Evolutionary conservation across 1,140 invertebrate species (phyloP).

Genomic region (Eubasilissa regina): DNA sequence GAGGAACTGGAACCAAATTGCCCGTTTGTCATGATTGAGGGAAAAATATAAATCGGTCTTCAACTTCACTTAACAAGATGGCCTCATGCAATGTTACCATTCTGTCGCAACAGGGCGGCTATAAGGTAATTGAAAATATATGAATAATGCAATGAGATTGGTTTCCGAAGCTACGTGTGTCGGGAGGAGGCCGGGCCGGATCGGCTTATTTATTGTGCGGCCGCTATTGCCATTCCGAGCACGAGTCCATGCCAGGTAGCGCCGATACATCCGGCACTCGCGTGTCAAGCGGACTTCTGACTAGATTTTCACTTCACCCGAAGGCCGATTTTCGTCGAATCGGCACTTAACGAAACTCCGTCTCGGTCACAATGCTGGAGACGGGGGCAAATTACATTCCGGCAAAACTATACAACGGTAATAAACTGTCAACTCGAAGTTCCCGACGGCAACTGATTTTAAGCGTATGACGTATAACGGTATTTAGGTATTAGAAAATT

Average conservation of each 20-base stretch:
- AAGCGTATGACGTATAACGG: not conserved
- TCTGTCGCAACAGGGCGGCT: constrained; percentile 28
- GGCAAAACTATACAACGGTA: not conserved
- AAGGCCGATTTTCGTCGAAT: constrained; percentile 22
- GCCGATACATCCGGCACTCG: constrained; percentile 18
- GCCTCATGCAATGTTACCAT: constrained; percentile 41
- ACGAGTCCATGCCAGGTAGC: constrained; percentile 28
- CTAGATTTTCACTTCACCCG: constrained; percentile 38
- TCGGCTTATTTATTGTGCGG: constrained; percentile 49
- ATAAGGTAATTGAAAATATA: constrained; percentile 45
- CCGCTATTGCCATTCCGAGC: constrained; percentile 41
- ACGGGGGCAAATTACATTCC: not conserved
- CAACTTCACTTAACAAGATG: constrained; percentile 25
- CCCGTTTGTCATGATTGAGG: not conserved
- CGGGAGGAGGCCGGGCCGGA: not conserved
- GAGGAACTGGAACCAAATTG: not conserved
- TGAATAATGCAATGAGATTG: constrained; percentile 51
- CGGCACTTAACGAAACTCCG: not conserved
- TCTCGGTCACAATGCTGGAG: no score
- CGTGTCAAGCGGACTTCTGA: constrained; percentile 27
- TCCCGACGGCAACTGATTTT: constrained; percentile 33
- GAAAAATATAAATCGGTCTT: constrained; percentile 29
- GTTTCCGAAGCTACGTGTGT: constrained; percentile 46
- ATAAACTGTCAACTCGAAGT: constrained; percentile 1
- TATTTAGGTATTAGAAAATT: not conserved